Evolutionary conservation across 1,140 invertebrate species (phyloP).

Genomic region (Pomacea maculata): DNA sequence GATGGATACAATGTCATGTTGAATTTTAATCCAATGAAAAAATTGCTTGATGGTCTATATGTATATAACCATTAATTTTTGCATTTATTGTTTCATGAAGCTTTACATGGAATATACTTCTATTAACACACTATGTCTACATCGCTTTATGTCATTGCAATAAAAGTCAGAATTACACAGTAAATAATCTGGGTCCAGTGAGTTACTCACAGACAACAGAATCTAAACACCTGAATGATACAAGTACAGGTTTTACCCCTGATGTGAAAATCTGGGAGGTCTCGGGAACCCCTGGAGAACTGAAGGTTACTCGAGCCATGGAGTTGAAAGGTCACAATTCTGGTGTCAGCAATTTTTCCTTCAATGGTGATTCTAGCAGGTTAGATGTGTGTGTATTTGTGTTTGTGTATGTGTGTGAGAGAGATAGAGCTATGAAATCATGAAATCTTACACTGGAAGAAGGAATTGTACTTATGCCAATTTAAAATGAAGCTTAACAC

Average conservation of each 20-base stretch:
- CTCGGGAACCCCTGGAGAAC: slow-evolving; percentile 79
- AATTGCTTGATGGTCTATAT: no score
- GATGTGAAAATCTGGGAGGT: slow-evolving; percentile 90
- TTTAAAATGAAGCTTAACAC: not conserved
- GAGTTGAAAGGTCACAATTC: slow-evolving; percentile 85
- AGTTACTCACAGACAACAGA: no score
- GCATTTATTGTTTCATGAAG: no score
- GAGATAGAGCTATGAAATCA: not conserved
- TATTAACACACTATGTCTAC: no score
- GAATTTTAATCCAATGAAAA: no score
- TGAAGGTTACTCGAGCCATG: slow-evolving; percentile 79
- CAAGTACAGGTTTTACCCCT: slow-evolving; percentile 78
- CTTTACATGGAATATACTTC: no score
- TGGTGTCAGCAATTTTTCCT: slow-evolving; percentile 82
- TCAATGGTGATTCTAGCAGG: slow-evolving; percentile 80
- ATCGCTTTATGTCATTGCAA: no score
- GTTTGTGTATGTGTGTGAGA: no score
- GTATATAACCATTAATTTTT: no score
- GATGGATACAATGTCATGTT: no score
- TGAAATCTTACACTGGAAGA: not conserved
- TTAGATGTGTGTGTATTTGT: slow-evolving; percentile 28
- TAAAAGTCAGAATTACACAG: no score
- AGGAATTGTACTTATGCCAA: not conserved
- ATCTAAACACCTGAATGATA: slow-evolving; percentile 37
- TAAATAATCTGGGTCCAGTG: no score